Base-by-base conservation (phyloP, 1,140 invertebrate species). In the Ridgeia piscesae region DNA sequence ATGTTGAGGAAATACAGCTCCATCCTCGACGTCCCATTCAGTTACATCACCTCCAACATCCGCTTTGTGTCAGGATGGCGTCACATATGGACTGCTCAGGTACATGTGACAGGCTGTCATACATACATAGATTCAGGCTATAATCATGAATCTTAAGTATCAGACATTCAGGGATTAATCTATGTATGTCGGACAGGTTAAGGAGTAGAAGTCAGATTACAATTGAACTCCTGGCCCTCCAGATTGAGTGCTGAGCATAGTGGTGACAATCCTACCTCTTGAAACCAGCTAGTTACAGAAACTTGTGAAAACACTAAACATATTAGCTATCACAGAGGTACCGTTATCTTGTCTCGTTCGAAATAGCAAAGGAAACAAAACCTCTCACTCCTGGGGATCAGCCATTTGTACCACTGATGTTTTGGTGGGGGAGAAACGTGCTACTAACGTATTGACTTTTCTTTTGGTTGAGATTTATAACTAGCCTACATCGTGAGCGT, bases 1-100 rank as follows among this genome's bases (percentile, higher is more conserved):
- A 96, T 98, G 94, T 95, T 98, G 93, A 97, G 98, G 93, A 99
- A 99, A 96, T 99, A 99, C 96, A 97, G 97, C 94, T 97, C 97
- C 89, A 96, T 98, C 93, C 96, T 99, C 91, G 98, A 99, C 96
- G 96, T 98, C 93, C 97, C 98, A 88, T 96, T 98, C 91, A 95
- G 93, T 35, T 97, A 97, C 95, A 95, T 98, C 90, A 96, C 97
- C 94, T 97, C 97, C 94, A 97, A 97, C 34, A 97, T 97, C 94
- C 97, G 97, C 97, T 98, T 97, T 94, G 95, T 97, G n/a, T 95
- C 96, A 33, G 96, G 96, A 27, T 96, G 94, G 21, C 91, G 91
- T 33, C 93, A 94, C 33, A 92, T 94, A 17, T 91, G 93, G 14
- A 93, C 91, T 50, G 93, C 95, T 21, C 92, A 93, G 93, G 95